Evolutionary conservation across 1,140 invertebrate genomes (phyloP).

Genomic region (Drosophila triauraria): DNA sequence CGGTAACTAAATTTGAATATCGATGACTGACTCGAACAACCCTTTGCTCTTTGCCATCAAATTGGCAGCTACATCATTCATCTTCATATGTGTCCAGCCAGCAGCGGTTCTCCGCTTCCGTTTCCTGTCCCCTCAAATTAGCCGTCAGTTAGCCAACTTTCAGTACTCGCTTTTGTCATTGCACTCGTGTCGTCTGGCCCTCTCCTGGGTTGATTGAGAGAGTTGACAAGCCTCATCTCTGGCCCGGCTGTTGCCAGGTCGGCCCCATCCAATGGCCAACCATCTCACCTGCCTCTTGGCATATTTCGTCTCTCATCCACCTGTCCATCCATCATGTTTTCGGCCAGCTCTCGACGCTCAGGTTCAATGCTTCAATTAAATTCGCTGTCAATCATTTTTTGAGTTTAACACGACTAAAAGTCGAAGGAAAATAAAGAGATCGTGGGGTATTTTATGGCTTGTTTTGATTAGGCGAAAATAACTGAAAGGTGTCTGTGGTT

Average conservation of each 20-base stretch:
- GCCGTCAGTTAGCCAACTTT: slow-evolving; percentile 64
- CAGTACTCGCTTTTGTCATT: slow-evolving; percentile 54
- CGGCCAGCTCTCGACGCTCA: slow-evolving; percentile 28
- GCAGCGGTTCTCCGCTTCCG: slow-evolving; percentile 12
- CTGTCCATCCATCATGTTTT: slow-evolving; percentile 19
- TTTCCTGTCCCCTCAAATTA: slow-evolving; percentile 52
- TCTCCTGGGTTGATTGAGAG: slow-evolving; percentile 55
- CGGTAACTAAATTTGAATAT: slow-evolving; percentile 22
- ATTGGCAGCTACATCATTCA: slow-evolving; percentile 54
- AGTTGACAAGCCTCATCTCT: slow-evolving; percentile 53
- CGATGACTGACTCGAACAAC: slow-evolving; percentile 20
- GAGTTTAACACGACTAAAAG: slow-evolving; percentile 11
- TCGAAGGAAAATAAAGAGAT: slow-evolving; percentile 14
- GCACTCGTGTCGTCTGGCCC: slow-evolving; percentile 46
- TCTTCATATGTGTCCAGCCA: slow-evolving; percentile 53
- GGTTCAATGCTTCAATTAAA: slow-evolving; percentile 78
- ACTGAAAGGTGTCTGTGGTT: slow-evolving; percentile 29
- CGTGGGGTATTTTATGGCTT: slow-evolving; percentile 56
- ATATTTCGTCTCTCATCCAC: background rate
- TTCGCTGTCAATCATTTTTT: slow-evolving; percentile 70
- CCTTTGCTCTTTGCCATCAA: slow-evolving; percentile 19
- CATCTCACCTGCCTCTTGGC: background rate
- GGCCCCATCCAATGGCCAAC: slow-evolving; percentile 20
- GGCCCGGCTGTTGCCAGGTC: slow-evolving; percentile 39
- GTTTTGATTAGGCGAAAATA: slow-evolving; percentile 59